Conservation (phyloP, 2,797 vertebrate species). For the Amblyopsis hoosieri region DNA sequence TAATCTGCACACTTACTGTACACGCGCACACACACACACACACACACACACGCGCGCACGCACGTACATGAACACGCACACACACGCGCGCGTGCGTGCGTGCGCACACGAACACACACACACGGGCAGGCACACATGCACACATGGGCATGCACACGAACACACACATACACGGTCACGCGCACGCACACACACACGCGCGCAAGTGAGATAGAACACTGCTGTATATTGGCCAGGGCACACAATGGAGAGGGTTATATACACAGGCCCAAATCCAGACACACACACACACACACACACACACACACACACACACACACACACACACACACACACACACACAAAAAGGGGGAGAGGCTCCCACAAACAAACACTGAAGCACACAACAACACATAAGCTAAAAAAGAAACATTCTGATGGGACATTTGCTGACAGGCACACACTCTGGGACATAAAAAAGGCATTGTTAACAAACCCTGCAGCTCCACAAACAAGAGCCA, state of each 20-base stretch:
- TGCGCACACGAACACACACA: no score
- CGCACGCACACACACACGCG: neutral
- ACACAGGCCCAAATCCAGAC: slow-evolving; percentile 40
- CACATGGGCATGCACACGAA: no score
- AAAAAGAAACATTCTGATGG: slow-evolving; percentile 66
- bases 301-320: slow-evolving; percentile 14
- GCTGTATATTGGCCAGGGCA: slow-evolving; percentile 26
- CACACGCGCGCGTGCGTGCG: no score
- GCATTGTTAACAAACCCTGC: slow-evolving; percentile 76
- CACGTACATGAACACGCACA: no score
- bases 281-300: slow-evolving; percentile 14
- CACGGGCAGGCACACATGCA: no score
- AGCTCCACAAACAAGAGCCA: slow-evolving; percentile 73
- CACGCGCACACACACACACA: slow-evolving; percentile 31
- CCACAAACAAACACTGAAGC: slow-evolving; percentile 20
- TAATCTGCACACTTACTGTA: slow-evolving; percentile 66
- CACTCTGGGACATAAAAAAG: slow-evolving; percentile 72
- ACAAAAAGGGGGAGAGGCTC: slow-evolving; percentile 1
- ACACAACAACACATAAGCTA: slow-evolving; percentile 53
- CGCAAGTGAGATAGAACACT: no score
- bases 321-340: no score
- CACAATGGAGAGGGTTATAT: slow-evolving; percentile 65
- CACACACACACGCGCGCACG: slow-evolving; percentile 14
- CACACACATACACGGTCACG: neutral
- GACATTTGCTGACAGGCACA: slow-evolving; percentile 69